phyloP scores from a whole-genome alignment of 2,888 invertebrate species.

The Cataglyphis livida region DNA sequence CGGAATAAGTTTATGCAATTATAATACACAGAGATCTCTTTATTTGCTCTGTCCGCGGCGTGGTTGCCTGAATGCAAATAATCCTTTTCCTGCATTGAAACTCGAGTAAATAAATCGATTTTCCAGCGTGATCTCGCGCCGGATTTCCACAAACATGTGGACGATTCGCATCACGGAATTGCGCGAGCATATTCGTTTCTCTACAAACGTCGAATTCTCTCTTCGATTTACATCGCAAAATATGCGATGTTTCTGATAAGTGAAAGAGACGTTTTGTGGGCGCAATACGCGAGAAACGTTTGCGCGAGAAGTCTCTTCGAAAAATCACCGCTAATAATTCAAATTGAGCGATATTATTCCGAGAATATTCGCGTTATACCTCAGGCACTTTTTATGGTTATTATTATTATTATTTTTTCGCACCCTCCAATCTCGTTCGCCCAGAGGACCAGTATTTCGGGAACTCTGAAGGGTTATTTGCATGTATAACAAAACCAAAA shows the following conservation, averaged over 20 bases:
- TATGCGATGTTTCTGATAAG: slow-evolving; percentile 23
- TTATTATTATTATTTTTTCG: slow-evolving; percentile 26
- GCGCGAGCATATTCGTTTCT: slow-evolving; percentile 7
- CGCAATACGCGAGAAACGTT: background rate
- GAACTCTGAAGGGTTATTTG: slow-evolving; percentile 45
- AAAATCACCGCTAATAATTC: slow-evolving; percentile 31
- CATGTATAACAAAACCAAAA: slow-evolving; percentile 37
- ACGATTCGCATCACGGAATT: slow-evolving; percentile 16
- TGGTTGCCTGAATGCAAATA: slow-evolving; percentile 8
- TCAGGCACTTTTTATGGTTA: slow-evolving; percentile 20
- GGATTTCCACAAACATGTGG: slow-evolving; percentile 27
- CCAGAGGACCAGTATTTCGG: background rate
- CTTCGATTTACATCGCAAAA: slow-evolving; percentile 6
- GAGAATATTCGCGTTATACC: background rate
- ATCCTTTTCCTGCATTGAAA: slow-evolving; percentile 15
- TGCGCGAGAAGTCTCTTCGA: background rate
- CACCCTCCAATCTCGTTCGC: slow-evolving; percentile 25
- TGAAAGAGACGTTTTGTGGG: background rate
- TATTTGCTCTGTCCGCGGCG: background rate
- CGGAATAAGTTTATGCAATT: background rate
- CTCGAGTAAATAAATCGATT: slow-evolving; percentile 29
- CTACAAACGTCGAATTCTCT: background rate
- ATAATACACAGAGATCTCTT: background rate
- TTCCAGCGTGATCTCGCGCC: slow-evolving; percentile 20
- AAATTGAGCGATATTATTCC: slow-evolving; percentile 33